A percentile compares a stretch with the other conserved stretches of the same genome.
Evolutionary conservation across 2,797 vertebrate genomes (phyloP).

Genomic region (Crypturellus tataupa): DNA sequence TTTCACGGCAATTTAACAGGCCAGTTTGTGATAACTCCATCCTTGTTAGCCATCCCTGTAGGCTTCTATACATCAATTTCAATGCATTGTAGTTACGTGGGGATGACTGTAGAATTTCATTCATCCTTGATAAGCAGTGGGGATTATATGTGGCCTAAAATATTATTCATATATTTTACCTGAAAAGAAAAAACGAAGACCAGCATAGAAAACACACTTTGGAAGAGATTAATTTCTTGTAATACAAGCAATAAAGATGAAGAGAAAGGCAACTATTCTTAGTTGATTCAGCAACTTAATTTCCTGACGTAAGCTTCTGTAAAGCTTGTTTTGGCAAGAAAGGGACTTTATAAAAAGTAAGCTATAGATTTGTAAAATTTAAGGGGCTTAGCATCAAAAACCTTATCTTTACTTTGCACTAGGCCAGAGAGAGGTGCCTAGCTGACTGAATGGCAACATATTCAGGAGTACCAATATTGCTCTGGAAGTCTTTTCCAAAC

Average conservation of each 20-base stretch:
- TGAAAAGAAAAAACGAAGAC: not conserved
- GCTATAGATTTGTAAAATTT: not conserved
- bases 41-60: not conserved
- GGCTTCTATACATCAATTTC: not conserved
- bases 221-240: slow-evolving; percentile 39
- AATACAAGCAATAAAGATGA: slow-evolving; percentile 33
- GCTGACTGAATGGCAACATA: not conserved
- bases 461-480: not conserved
- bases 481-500: not conserved
- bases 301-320: not conserved
- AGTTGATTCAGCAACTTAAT: slow-evolving; percentile 57
- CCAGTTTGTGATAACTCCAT: not conserved
- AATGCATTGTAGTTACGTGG: not conserved
- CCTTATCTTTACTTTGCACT: not conserved
- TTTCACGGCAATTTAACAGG: not conserved
- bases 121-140: not conserved
- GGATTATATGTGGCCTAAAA: slow-evolving; percentile 28
- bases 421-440: not conserved
- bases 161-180: slow-evolving; percentile 1
- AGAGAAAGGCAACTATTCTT: slow-evolving; percentile 38
- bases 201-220: not conserved
- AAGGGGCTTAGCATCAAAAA: not conserved
- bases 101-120: not conserved
- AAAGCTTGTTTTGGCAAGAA: slow-evolving; percentile 28
- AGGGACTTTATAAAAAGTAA: slow-evolving; percentile 20